Base-by-base conservation (phyloP, 2,888 invertebrate species). In the Caenorhabditis angaria region DNA sequence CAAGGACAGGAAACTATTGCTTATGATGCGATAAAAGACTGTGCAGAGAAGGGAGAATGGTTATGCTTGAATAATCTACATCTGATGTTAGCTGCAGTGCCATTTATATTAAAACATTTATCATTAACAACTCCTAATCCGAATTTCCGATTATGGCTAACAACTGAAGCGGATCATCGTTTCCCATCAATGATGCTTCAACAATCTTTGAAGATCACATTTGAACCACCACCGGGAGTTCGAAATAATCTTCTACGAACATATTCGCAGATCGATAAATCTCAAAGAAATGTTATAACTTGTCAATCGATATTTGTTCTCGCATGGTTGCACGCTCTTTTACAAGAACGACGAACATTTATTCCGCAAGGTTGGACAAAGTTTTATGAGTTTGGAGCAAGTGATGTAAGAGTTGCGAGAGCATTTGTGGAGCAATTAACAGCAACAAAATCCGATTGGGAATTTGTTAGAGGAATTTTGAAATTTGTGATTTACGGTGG, bases 281-380 rank as follows among this genome's bases (percentile, higher is more conserved):
- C 28, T 56, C 84, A 85, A 25, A 87, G 88, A 35, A 86, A 83
- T 65, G 83, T 87, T 0, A 78, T 88, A 12, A 82, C 89, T 20
- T 82, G 88, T 20, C 90, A 91, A 83, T 89, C 91, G 0, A 87
- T 93, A 65, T 92, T 97, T 82, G 92, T 93, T 6, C 89, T 96
- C 20, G 92, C 95, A 74, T 93, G 93, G 91, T 90, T 94, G 65
- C 95, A 97, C 88, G 94, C 97, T 0, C 90, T 96, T 18, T 90
- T 95, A 61, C 91, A 91, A 82, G 97, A 99, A 89, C 91, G 99
- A 50, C 91, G 97, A 68, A 93, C 92, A 61, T 97, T 92, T 88
- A 93, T 95, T 81, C 95, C 95, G 0, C 94, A 90, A 87, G 93
- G 94, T 0, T 95, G 94, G 94, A 92, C 93, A 0, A 93, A 93